Conservation (phyloP, 2,113 vertebrate species). For the Phasianus colchicus region DNA sequence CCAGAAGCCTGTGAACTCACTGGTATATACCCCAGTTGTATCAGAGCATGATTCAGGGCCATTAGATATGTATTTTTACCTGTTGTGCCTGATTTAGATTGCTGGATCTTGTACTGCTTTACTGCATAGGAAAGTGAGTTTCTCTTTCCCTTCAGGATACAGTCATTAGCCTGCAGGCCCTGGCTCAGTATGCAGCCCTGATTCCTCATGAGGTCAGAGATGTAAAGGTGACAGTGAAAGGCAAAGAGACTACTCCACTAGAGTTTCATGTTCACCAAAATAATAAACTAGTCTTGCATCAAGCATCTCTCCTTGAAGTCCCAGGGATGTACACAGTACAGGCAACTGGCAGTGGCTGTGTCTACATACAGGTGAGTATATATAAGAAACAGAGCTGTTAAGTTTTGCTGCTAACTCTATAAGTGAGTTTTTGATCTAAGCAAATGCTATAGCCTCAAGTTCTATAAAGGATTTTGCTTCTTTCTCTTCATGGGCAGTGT, state of each 20-base stretch:
- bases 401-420: not conserved
- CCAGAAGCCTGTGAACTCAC: not conserved
- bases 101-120: not conserved
- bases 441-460: not conserved
- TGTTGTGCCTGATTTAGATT: not conserved
- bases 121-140: not conserved
- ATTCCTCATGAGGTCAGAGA: conserved; percentile 62
- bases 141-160: conserved; percentile 72
- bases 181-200: conserved; percentile 72
- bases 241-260: conserved; percentile 40
- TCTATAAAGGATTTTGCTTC: not conserved
- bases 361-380: conserved; percentile 71
- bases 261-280: conserved; percentile 74
- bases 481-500: not conserved
- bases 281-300: conserved; percentile 85
- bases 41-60: not conserved
- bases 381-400: not conserved
- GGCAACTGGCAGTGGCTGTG: conserved; percentile 61
- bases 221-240: conserved; percentile 66
- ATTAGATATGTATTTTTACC: not conserved
- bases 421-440: not conserved
- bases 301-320: conserved; percentile 57
- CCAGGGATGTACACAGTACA: conserved; percentile 68
- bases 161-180: conserved; percentile 77
- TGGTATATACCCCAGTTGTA: not conserved